phyloP scores from a whole-genome alignment of 2,113 vertebrate species.

The Chaetodon auriga region DNA sequence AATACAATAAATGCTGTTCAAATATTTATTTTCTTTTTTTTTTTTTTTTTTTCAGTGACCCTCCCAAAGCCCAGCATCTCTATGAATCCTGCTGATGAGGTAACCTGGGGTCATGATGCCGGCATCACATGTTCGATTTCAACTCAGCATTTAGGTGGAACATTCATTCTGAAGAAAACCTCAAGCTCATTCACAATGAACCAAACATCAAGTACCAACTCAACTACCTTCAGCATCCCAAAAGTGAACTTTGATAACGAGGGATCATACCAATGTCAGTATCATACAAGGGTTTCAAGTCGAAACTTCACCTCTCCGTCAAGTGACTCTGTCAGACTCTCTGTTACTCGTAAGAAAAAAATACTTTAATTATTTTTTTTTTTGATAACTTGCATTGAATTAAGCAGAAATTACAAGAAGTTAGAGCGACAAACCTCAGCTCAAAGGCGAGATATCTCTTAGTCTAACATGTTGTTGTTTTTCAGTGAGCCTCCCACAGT shows the following conservation, averaged over 20 bases:
- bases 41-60: background rate
- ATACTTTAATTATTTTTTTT: too few species aligned
- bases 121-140: too few species aligned
- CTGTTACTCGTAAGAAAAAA: background rate
- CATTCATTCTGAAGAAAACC: background rate
- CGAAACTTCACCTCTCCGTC: background rate
- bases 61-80: background rate
- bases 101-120: too few species aligned
- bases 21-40: background rate
- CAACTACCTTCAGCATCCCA: background rate
- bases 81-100: background rate
- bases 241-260: background rate
- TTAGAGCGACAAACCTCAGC: too few species aligned
- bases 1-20: background rate
- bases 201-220: background rate
- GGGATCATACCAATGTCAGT: constrained; percentile 37
- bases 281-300: background rate
- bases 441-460: background rate
- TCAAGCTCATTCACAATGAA: background rate
- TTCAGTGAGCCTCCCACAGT: background rate
- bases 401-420: too few species aligned
- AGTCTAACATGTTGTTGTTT: background rate
- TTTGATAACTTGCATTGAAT: too few species aligned
- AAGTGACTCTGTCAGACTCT: constrained; percentile 10
- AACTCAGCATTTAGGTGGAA: too few species aligned